Evolutionary conservation across 2,888 invertebrate genomes (phyloP), one percentile per base, ranked within the genome.

Genomic region (Euphydryas editha): DNA sequence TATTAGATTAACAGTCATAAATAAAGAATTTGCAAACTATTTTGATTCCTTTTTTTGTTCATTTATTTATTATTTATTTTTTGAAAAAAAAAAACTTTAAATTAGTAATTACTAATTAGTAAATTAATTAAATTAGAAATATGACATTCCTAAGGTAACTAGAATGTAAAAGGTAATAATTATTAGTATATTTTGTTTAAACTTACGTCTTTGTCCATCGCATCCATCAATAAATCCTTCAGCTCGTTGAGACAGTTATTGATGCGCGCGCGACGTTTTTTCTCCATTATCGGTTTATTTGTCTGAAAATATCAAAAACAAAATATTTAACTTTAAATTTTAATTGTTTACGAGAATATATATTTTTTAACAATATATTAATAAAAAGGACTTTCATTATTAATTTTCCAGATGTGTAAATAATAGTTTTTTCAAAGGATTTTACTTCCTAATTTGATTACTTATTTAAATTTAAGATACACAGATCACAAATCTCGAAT

Each of bases 221-320:
- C 96, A 82, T 97, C 97, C 82, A 97, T 91, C 61, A 98, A 96
- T 55, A 98, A 93, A 55, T 96, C 96, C 87, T 98, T 98, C 55
- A 98, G 91, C 83, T 98, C 98, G 80, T 97, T 96, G 69, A 98
- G 93, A 79, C 97, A 97, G 81, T 97, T 95, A 90, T 98, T 98
- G 82, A 98, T 98, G 80, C 98, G 94, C 62, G 98, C 98, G 75
- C 98, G 94, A 74, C 98, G 93, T 76, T 97, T 94, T 87, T 98
- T 98, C 88, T 98, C 98, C 97, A 98, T 98, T 76, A 98, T 97
- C 37, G 98, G 98, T 85, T 98, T 98, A 81, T 97, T 97, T 63
- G 96, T 97, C 98, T 98, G 94, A 73, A 95, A 94, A 58, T 20
- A 58, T 36, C 30, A 10, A 36, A 51, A 54, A 30, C 2, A 13